Base-by-base conservation (phyloP, 2,113 vertebrate genomes). In the Amia ocellicauda region DNA sequence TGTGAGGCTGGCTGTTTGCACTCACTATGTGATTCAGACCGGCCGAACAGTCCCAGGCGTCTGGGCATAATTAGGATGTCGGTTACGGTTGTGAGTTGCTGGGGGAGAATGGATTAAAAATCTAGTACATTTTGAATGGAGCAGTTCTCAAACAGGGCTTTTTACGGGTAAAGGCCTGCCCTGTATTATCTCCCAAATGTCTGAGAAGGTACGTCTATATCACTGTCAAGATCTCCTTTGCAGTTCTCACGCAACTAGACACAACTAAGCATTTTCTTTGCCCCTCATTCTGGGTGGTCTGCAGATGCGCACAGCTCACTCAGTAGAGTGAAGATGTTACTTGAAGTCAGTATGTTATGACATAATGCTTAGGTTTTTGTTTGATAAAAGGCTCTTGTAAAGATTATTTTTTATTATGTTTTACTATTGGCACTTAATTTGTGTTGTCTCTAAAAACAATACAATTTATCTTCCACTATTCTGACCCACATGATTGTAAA, bases 251-350 rank as follows among this genome's bases (percentile, higher is more conserved):
- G 28, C 19, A 17, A 17, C 19, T 8, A 29, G 16, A 14, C n/a
- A 27, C 14, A 22, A 51, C 40, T 27, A 2, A n/a, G 1, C 24
- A 20, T 7, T 3, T 36, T 41, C 11, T n/a, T 7, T 40, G 5
- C 16, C 5, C 13, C 3, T 7, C 7, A 16, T 36, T 27, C 11
- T 40, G n/a, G 19, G 17, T 19, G 10, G 16, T 20, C 17, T 22
- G 28, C 28, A 20, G 54, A 57, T 57, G 8, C 5, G 54, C 13
- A n/a, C 2, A 13, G 13, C 62, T 45, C 65, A 71, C 64, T 29
- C 45, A 68, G 72, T 63, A 75, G 70, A 65, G 54, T 50, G 2
- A 16, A 68, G 69, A 76, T 74, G 71, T 55, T 9, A 17, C 20
- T 23, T 23, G 2, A 26, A 3, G n/a, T 19, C 8, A 7, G 51